These are phyloP conservation scores for Aramus guarauna DNA, from an alignment of 2,113 vertebrate genomes.

Conservation along the genomic window DNA sequence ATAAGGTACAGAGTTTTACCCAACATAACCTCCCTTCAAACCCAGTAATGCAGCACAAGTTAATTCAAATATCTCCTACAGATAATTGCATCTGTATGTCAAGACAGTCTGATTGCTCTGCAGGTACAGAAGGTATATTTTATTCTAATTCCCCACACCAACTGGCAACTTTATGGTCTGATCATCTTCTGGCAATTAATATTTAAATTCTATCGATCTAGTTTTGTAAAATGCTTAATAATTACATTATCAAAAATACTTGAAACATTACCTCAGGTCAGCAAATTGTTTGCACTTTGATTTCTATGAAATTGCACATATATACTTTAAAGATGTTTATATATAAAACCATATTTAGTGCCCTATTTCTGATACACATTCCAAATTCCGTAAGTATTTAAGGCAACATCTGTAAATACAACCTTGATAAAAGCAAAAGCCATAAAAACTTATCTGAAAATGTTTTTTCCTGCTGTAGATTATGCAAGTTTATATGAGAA, in stretches of 20 bases:
- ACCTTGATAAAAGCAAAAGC: background rate
- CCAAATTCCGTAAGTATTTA: background rate
- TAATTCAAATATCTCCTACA: background rate
- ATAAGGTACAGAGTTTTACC: background rate
- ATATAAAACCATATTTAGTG: background rate
- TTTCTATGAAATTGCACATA: background rate
- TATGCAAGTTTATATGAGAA: background rate
- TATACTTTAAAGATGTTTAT: background rate
- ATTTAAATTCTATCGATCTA: background rate
- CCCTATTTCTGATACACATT: background rate
- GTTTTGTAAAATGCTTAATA: background rate
- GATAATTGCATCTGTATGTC: background rate
- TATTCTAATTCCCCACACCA: background rate
- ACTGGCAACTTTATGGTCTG: background rate
- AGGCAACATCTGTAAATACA: background rate
- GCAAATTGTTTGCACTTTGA: background rate
- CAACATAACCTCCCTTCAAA: background rate
- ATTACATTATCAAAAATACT: background rate
- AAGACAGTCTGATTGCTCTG: background rate
- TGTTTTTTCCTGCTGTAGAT: background rate
- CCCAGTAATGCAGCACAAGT: background rate
- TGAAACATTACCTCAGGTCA: background rate
- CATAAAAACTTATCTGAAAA: background rate
- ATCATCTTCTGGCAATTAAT: background rate
- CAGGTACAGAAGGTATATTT: background rate